Evolutionary conservation across 37 sponge, comb jelly and placozoan genomes (phyloP), one percentile per base, ranked within the genome.

Genomic region (Hormiphora californensis): DNA sequence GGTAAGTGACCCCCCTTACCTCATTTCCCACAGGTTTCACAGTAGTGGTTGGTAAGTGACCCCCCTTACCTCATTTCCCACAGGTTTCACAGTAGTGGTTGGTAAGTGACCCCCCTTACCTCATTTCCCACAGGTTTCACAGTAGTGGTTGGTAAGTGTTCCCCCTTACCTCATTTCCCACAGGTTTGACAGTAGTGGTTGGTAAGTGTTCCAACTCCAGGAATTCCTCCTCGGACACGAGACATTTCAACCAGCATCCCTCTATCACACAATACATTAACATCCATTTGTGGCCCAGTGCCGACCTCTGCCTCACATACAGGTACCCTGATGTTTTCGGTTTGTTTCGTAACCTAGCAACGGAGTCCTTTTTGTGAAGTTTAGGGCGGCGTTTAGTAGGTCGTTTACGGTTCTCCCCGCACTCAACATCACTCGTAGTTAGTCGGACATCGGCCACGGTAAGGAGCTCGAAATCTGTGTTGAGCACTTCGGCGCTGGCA

Each of bases 231-330:
- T 73, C 81, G 12, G 81, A 73, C 81, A 73, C 81, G n/a, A 73
- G 46, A 40, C 81, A 73, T 28, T 73, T 73, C 44, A 73, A 73
- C 81, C 81, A 73, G 1, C 43, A 43, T 28, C 46, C 28, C 44
- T 73, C 81, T 43, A 73, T 73, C 7, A 73, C 46, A 73, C 81
- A 73, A 46, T 73, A 73, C 81, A 73, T 73, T 7, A 73, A 28
- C 1, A 73, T 73, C 81, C 81, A 73, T 46, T 73, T 73, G 81
- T 73, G 81, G 40, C 81, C 81, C 44, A 73, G 81, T 11, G 81
- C 81, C 9, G 81, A 73, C 81, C 43, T 73, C 44, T 73, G 81
- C 7, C 81, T 22, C 25, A 73, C 81, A 28, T 73, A 73, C 81
- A 73, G 35, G 27, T 73, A 73, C 81, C 81, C 43, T 22, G 68